Conservation (phyloP, 2,113 vertebrate species). For the Coryphaenoides rupestris region DNA sequence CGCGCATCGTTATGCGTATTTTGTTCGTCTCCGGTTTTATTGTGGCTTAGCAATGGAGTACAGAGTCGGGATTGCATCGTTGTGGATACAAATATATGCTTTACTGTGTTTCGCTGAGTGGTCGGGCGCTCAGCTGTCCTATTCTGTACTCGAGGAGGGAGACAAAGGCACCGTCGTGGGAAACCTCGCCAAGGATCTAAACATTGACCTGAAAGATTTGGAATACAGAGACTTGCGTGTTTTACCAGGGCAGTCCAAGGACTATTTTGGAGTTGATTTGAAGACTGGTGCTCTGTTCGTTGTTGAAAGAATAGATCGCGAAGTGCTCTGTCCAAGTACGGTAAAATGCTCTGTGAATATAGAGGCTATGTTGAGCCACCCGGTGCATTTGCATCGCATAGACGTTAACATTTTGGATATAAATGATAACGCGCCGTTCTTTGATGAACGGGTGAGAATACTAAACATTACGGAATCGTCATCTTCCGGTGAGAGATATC, state of each 20-base stretch:
- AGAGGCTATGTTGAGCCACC: slow-evolving; percentile 51
- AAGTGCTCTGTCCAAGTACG: slow-evolving; percentile 49
- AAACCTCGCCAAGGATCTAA: slow-evolving; percentile 68
- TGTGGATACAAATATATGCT: slow-evolving; percentile 34
- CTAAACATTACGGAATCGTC: slow-evolving; percentile 29
- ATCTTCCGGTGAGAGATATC: slow-evolving; percentile 15
- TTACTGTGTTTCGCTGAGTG: slow-evolving; percentile 38
- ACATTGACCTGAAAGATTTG: slow-evolving; percentile 50
- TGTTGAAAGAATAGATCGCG: slow-evolving; percentile 58
- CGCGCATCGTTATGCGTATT: too few relatives aligned
- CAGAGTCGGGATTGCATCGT: too few relatives aligned
- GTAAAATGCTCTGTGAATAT: slow-evolving; percentile 45
- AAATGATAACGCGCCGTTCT: slow-evolving; percentile 54
- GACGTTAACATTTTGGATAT: slow-evolving; percentile 56
- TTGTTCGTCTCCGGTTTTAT: too few relatives aligned
- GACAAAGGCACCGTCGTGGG: slow-evolving; percentile 67
- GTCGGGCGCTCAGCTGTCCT: slow-evolving; percentile 56
- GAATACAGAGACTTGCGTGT: slow-evolving; percentile 54
- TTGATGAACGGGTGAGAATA: slow-evolving; percentile 21
- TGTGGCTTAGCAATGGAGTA: too few relatives aligned
- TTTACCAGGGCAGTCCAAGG: slow-evolving; percentile 49
- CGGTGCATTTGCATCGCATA: slow-evolving; percentile 48
- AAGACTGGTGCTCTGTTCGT: slow-evolving; percentile 58
- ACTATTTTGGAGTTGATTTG: slow-evolving; percentile 60
- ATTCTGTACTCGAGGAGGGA: slow-evolving; percentile 65